phyloP scores from a whole-genome alignment of 2,888 invertebrate genomes.

The Caenorhabditis afra region DNA sequence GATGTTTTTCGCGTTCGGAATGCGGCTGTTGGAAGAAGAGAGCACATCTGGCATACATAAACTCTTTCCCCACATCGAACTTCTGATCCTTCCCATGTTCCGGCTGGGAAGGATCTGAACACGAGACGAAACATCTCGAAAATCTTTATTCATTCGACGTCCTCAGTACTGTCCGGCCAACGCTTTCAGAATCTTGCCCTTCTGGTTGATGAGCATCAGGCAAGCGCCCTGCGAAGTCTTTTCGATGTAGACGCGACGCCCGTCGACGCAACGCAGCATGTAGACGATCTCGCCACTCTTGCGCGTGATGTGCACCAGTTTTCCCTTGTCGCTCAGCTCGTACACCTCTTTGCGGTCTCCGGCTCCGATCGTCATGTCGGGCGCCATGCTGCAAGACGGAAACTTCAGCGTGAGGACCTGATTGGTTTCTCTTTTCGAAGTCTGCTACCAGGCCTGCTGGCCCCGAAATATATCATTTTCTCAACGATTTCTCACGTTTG shows the following conservation, averaged over 20 bases:
- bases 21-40: not conserved
- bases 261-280: conserved; percentile 58
- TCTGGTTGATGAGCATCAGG: conserved; percentile 36
- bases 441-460: too few relatives aligned
- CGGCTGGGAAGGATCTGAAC: too few relatives aligned
- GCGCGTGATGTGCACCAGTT: conserved; percentile 40
- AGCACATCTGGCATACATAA: conserved; percentile 39
- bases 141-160: too few relatives aligned
- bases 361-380: conserved; percentile 30
- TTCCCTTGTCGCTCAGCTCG: conserved; percentile 45
- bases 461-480: too few relatives aligned
- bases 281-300: conserved; percentile 41
- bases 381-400: conserved; percentile 27
- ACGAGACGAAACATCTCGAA: too few relatives aligned
- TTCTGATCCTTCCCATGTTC: not conserved
- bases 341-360: conserved; percentile 35
- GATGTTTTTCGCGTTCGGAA: conserved; percentile 10
- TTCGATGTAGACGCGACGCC: conserved; percentile 53
- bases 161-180: conserved; percentile 44
- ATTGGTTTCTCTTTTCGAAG: too few relatives aligned
- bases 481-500: too few relatives aligned
- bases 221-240: conserved; percentile 25
- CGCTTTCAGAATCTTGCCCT: conserved; percentile 41
- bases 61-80: not conserved
- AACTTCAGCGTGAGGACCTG: too few relatives aligned